Evolutionary conservation across 2,888 invertebrate species (phyloP).

Genomic region (Salpingus planirostris): DNA sequence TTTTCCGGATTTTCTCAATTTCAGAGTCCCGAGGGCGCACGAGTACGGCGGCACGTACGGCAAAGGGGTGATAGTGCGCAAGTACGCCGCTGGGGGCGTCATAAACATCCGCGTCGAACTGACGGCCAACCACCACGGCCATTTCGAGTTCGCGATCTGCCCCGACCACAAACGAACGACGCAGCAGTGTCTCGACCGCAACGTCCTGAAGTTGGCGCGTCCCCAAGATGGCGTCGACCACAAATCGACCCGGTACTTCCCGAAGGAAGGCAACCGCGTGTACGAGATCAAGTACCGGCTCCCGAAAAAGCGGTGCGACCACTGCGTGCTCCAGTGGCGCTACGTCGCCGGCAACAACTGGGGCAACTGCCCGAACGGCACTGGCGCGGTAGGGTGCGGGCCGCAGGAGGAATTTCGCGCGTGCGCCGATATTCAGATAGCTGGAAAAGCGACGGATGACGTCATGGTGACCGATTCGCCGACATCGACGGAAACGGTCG

Average conservation of each 20-base stretch:
- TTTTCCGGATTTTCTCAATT: neutral
- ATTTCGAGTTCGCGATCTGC: conserved; percentile 78
- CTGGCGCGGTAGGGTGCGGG: conserved; percentile 76
- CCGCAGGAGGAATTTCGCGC: conserved; percentile 83
- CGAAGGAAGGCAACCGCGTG: conserved; percentile 67
- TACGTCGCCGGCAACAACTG: conserved; percentile 77
- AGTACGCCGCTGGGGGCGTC: conserved; percentile 58
- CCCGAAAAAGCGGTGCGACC: conserved; percentile 60
- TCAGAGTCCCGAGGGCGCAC: conserved; percentile 59
- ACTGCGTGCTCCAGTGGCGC: conserved; percentile 83
- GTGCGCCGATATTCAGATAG: conserved; percentile 72
- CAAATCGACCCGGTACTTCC: conserved; percentile 56
- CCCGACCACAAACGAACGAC: conserved; percentile 60
- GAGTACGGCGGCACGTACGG: conserved; percentile 80
- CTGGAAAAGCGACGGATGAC: conserved; percentile 42
- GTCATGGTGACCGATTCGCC: conserved; percentile 43
- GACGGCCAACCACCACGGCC: conserved; percentile 83
- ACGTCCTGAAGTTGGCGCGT: conserved; percentile 51
- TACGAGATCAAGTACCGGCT: conserved; percentile 56
- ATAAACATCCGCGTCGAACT: conserved; percentile 71
- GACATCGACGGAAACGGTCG: too few relatives aligned
- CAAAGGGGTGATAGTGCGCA: conserved; percentile 71
- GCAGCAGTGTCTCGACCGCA: conserved; percentile 69
- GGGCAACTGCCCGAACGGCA: conserved; percentile 65
- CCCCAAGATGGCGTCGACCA: conserved; percentile 42